Conservation (phyloP, 2,888 invertebrate species). For the Epistrophe grossulariae region DNA sequence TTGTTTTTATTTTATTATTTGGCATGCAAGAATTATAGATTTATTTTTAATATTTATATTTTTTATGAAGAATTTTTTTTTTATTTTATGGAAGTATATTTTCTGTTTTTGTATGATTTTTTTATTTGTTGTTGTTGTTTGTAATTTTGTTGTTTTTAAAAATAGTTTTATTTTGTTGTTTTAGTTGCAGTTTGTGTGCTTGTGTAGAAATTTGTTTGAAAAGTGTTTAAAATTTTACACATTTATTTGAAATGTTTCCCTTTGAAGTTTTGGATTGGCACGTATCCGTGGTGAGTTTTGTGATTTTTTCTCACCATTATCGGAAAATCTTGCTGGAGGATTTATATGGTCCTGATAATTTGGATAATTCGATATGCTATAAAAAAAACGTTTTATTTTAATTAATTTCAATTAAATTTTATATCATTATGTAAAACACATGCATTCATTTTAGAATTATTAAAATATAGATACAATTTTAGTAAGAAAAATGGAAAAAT, state of each 20-base stretch:
- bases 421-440: no score
- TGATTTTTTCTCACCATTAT: slow-evolving; percentile 84
- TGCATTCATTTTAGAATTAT: background rate
- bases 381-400: background rate
- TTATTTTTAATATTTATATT: slow-evolving; percentile 21
- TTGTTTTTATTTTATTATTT: slow-evolving; percentile 52
- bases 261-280: slow-evolving; percentile 85
- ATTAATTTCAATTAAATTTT: no score
- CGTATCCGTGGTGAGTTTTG: slow-evolving; percentile 84
- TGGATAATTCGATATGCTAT: slow-evolving; percentile 90
- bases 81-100: slow-evolving; percentile 67
- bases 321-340: slow-evolving; percentile 94
- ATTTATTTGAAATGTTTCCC: slow-evolving; percentile 92
- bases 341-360: slow-evolving; percentile 93
- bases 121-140: slow-evolving; percentile 46
- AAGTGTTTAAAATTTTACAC: slow-evolving; percentile 84
- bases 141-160: slow-evolving; percentile 69
- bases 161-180: slow-evolving; percentile 72
- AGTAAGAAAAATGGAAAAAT: background rate
- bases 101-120: slow-evolving; percentile 51
- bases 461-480: background rate
- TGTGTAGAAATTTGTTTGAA: slow-evolving; percentile 31
- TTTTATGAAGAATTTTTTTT: slow-evolving; percentile 23
- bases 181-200: slow-evolving; percentile 61
- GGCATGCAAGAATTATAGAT: slow-evolving; percentile 66